Base-by-base conservation (phyloP, 92 coral and sea anemone species). In the Galaxea fascicularis region DNA sequence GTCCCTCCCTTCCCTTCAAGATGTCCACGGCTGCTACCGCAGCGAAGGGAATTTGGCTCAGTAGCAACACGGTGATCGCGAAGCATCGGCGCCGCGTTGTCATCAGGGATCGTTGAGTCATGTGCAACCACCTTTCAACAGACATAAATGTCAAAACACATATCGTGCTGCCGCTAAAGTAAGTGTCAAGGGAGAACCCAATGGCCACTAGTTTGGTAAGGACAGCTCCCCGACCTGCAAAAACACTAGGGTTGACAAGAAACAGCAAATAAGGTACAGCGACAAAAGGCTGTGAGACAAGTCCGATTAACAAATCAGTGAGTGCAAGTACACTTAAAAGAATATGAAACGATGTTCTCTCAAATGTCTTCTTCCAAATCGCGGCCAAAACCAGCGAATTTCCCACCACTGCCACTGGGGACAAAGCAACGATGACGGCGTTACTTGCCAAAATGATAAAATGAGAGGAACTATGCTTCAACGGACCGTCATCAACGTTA, bases 321-420 rank as follows among this genome's bases (percentile, higher is more conserved):
- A 76, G 20, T 28, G 80, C 69, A 29, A 76, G 13, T 1, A 30
- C 68, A 54, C 53, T 57, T 22, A 76, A 27, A 57, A 57, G 80
- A 30, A 29, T 24, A 57, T 57, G 69, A 20, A 76, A 76, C 28
- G 53, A 22, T 9, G 80, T 76, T 30, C 52, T 57, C 30, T 18
- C 17, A 59, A 57, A 58, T 11, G 66, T 56, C 53, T 31, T 57
- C 14, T 76, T 76, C 80, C 80, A 57, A 31, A 76, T 35, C 17
- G 80, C 80, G 18, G 80, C 68, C 53, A 76, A 30, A 29, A 76
- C 20, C 52, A 76, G 17, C 13, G 67, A 24, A 76, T 76, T 76
- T 58, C 67, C 80, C 11, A 29, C 68, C 21, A 76, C 69, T 35
- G 80, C 80, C n/a, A 76, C 80, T 5, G 80, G 80, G 10, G 80